Evolutionary conservation across 2,113 vertebrate genomes (phyloP).

Genomic region (Seriola aureovittata): DNA sequence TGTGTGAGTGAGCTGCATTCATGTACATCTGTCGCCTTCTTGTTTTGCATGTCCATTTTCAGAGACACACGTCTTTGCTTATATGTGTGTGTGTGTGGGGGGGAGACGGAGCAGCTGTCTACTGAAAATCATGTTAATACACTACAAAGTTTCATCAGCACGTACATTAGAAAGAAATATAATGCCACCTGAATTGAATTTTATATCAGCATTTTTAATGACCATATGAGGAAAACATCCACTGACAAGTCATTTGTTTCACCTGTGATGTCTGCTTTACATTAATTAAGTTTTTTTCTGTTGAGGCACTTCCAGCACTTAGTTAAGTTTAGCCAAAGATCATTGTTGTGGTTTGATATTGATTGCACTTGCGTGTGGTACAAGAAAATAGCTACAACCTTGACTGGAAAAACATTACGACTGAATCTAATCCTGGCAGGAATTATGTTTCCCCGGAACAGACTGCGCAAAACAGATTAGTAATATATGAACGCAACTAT

Average conservation of each 20-base stretch:
- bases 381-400: background rate
- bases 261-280: background rate
- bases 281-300: background rate
- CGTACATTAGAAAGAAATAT: background rate
- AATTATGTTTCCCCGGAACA: background rate
- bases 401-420: background rate
- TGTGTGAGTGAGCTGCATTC: slow-evolving; percentile 5
- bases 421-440: background rate
- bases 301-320: background rate
- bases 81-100: background rate
- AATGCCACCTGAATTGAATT: no score
- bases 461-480: background rate
- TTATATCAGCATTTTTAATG: no score
- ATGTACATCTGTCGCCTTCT: slow-evolving; percentile 13
- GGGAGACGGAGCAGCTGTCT: background rate
- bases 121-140: background rate
- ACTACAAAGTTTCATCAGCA: background rate
- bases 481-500: background rate
- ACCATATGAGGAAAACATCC: background rate
- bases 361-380: background rate
- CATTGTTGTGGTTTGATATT: background rate
- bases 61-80: background rate
- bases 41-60: background rate
- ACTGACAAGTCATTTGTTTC: background rate
- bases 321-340: no score